Evolutionary conservation across 2,888 invertebrate genomes (phyloP), one percentile per base, ranked within the genome.

Genomic region (Macrosiphum euphorbiae): DNA sequence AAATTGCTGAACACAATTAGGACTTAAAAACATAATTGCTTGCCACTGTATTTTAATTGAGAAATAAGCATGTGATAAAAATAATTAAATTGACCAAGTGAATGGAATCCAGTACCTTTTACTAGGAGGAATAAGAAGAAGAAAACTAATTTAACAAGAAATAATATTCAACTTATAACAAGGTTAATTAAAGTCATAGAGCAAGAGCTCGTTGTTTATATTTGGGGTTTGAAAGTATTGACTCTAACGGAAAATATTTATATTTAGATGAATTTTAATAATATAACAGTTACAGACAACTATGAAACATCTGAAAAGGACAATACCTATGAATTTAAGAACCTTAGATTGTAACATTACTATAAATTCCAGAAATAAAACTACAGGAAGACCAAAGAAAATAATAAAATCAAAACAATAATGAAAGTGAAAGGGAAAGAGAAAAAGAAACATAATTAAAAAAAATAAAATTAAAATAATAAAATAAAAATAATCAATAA

Each of bases 21-120:
- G 11, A 92, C 20, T 91, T 24, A 16, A 67, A 50, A 87, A 26
- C 47, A 28, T 35, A 91, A 1, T 87, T 50, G 2, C 26, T 92
- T 87, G 61, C 50, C 35, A 26, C 26, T 87, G 55, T 85, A 92
- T 11, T 88, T 92, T 28, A 26, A 44, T 4, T 1, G 26, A 50
- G 24, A 92, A 61, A 50, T 87, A 87, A 50, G 50, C 47, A 24
- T 44, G 35, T 44, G n/a, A 47, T 55, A 35, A 85, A 91, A 61
- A 61, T 61, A 50, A 87, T 84, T 44, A 87, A 86, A 26, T 47
- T 47, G n/a, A 86, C 20, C 44, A 47, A 61, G 67, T 20, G 47
- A 86, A 92, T 92, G 92, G 86, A 92, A 92, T 87, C 92, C 92
- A 92, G 92, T 55, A 88, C n/a, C 26, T 88, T 88, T 58, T 26